Base-by-base conservation (phyloP, 2,797 vertebrate species). In the Sparidentex hasta region DNA sequence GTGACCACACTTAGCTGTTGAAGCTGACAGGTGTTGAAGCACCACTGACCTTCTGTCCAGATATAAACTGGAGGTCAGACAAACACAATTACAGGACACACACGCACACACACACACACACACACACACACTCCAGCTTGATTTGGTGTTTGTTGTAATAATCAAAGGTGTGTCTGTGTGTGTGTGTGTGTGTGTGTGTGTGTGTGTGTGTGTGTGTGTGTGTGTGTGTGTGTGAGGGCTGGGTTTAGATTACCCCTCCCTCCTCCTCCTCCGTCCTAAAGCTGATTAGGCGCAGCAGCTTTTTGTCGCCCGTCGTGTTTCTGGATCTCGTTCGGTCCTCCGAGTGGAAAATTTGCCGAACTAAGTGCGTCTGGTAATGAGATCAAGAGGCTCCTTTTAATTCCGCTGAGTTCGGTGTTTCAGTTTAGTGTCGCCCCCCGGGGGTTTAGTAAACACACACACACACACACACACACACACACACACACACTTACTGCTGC, bases 341-440 rank as follows among this genome's bases (percentile, higher is more conserved):
- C 63, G 72, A 89, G 83, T 91, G 87, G 83, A 91, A 92, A 91
- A 91, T 87, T 52, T 91, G 91, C 89, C 63, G 75, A 91, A 90
- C 78, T 65, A 82, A 90, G 90, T 74, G 71, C n/a, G 83, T 88
- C 81, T 90, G 73, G 80, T 93, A 90, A 92, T 88, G 90, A 93
- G 90, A 93, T 91, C 87, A 87, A 72, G 82, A 86, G 74, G 76
- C 71, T 82, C 82, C 81, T 90, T 71, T 57, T 81, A 78, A 82
- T 87, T 92, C 82, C 70, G 88, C 90, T 91, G 91, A 93, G 84
- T 82, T 87, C 57, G 70, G 76, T 65, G 62, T 90, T 91, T 87
- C 58, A 81, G 79, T 75, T 84, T 68, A 76, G 75, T 83, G 72
- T 82, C 74, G 85, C 88, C 82, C n/a, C 63, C 33, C 27, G 7